Evolutionary conservation across 1,140 invertebrate species (phyloP).

Genomic region (Antheraea mylitta): DNA sequence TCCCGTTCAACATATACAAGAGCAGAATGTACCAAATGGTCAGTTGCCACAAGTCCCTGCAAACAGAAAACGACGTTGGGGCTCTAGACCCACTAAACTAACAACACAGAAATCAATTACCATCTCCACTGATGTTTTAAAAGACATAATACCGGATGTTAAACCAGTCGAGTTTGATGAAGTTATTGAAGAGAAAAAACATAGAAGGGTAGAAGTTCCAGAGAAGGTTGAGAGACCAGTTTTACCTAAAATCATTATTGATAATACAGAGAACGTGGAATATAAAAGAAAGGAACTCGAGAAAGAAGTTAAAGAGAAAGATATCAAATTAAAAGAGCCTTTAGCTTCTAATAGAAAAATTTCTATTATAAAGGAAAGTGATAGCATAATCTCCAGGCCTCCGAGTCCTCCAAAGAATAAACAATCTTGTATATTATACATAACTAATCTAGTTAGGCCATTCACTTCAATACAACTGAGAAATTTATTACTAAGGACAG

Average conservation of each 20-base stretch:
- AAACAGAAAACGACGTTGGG: constrained; percentile 71
- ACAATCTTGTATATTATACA: constrained; percentile 88
- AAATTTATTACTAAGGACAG: constrained; percentile 93
- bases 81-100: constrained; percentile 61
- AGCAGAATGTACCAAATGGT: constrained; percentile 45
- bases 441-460: constrained; percentile 95
- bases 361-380: constrained; percentile 84
- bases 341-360: constrained; percentile 80
- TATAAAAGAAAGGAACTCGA: constrained; percentile 38
- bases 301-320: constrained; percentile 43
- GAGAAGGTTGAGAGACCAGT: constrained; percentile 65
- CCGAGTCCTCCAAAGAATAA: constrained; percentile 89
- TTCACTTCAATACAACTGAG: constrained; percentile 96
- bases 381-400: constrained; percentile 80
- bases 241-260: constrained; percentile 67
- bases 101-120: constrained; percentile 76
- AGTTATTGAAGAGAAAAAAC: constrained; percentile 75
- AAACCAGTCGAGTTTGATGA: constrained; percentile 75
- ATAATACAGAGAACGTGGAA: constrained; percentile 61
- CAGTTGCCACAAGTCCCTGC: constrained; percentile 42
- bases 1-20: constrained; percentile 28
- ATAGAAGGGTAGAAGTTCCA: constrained; percentile 47
- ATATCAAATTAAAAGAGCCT: constrained; percentile 48
- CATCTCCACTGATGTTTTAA: constrained; percentile 80
- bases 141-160: constrained; percentile 80